Evolutionary conservation across 64 coral and sea anemone species (phyloP), one percentile per base, ranked within the genome.

Genomic region (Montipora foliosa): DNA sequence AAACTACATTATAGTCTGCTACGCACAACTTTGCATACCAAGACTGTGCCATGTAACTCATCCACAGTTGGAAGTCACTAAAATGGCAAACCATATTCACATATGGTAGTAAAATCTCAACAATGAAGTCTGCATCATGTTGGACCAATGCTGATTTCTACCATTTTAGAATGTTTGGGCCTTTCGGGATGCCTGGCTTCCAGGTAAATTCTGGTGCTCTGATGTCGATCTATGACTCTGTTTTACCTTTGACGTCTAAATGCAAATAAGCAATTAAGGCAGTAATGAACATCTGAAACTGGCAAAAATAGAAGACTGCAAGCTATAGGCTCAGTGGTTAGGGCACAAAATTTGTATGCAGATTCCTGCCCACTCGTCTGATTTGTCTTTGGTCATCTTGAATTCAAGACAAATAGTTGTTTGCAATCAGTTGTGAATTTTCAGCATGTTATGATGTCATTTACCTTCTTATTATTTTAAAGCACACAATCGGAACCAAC

Each of bases 231-330:
- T 5, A 86, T 11, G 10, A 70, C 5, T 47, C 47, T 70, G 45
- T 64, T 86, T 86, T 72, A 50, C 62, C 22, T 86, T 69, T 22
- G 9, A 71, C 13, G 2, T 72, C 45, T 82, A 48, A 70, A 69
- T 13, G 9, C 0, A 49, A 72, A 51, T 5, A 49, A 50, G 21
- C 21, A 71, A 72, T 70, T 16, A 58, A 59, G 20, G 3, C 5
- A 24, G 68, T 21, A 5, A 71, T 24, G 20, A 11, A 71, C 20
- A 8, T 71, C 4, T 71, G 68, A 78, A 47, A 78, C 61, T 64
- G 13, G 9, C 61, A 64, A 64, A 57, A 64, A 64, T 14, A 16
- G 8, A 12, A 14, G 9, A 64, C 9, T 64, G 14, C 61, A 15
- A 14, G 9, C 37, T 37, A 37, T 37, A 37, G 37, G 9, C 14